phyloP scores from a whole-genome alignment of 30 jellyfish, hydroid and myxozoan species.

The Aurelia aurita complex sp. Pacific region DNA sequence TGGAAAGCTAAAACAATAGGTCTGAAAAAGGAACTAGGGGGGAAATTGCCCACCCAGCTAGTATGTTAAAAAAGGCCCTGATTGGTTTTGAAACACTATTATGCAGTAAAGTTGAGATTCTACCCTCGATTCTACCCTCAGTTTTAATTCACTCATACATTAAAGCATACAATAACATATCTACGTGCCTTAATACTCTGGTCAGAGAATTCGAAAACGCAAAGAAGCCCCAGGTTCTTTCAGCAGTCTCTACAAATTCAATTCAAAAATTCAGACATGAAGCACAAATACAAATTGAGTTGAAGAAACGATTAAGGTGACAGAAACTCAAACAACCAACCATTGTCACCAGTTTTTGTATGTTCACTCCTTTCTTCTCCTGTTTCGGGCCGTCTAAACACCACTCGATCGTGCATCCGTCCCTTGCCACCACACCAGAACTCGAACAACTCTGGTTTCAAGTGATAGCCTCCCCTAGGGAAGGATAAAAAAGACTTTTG shows the following conservation, averaged over 20 bases:
- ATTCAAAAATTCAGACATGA: not conserved
- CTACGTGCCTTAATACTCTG: not conserved
- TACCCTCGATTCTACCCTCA: too few relatives aligned
- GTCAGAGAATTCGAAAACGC: not conserved
- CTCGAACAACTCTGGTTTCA: constrained; percentile 76
- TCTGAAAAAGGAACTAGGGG: too few relatives aligned
- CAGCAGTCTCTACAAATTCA: too few relatives aligned
- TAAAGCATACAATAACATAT: too few relatives aligned
- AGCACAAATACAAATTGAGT: not conserved
- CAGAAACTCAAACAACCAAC: constrained; percentile 79
- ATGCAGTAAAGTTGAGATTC: too few relatives aligned
- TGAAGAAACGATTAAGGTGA: constrained; percentile 63
- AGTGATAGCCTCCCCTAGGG: constrained; percentile 94
- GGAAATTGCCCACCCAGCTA: too few relatives aligned
- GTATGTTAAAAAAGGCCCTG: too few relatives aligned
- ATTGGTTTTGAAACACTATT: too few relatives aligned
- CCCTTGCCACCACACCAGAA: constrained; percentile 97
- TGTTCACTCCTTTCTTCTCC: constrained; percentile 2
- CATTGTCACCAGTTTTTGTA: constrained; percentile 75
- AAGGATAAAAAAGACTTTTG: not conserved
- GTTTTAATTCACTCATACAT: too few relatives aligned
- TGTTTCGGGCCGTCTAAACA: constrained; percentile 41
- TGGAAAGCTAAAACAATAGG: too few relatives aligned
- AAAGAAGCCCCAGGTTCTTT: too few relatives aligned
- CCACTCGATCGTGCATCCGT: constrained; percentile 90